phyloP scores from a whole-genome alignment of 2,888 invertebrate genomes.

The Andricus curvator region DNA sequence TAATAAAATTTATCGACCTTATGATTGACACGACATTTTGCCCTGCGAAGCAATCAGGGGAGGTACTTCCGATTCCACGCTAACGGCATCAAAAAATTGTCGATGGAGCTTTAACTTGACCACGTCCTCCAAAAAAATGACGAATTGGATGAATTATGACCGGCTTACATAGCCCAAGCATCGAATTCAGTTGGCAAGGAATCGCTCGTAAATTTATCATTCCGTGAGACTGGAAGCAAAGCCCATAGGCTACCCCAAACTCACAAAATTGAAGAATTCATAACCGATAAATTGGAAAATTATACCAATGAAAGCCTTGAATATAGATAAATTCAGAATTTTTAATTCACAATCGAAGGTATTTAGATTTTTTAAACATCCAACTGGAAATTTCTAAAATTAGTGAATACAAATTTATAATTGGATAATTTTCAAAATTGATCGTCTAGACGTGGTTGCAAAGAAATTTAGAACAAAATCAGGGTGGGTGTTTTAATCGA shows the following conservation, averaged over 20 bases:
- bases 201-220: conserved; percentile 16
- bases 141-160: conserved; percentile 9
- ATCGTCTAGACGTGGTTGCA: too few species aligned
- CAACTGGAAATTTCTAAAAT: too few species aligned
- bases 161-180: conserved; percentile 2
- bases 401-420: too few species aligned
- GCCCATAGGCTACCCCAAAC: too few species aligned
- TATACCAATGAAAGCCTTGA: too few species aligned
- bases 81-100: conserved; percentile 1
- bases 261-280: background rate
- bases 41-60: background rate
- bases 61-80: conserved; percentile 13
- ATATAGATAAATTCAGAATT: too few species aligned
- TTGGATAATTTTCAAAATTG: too few species aligned
- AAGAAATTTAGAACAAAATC: too few species aligned
- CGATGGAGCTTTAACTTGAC: conserved; percentile 10
- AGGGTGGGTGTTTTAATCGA: too few species aligned
- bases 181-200: background rate
- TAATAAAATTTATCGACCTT: conserved; percentile 14
- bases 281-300: background rate
- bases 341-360: too few species aligned
- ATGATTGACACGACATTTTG: background rate
- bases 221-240: background rate
- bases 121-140: background rate
- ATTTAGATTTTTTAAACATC: too few species aligned